Evolutionary conservation across 1,140 invertebrate genomes (phyloP).

Genomic region (Diachasmimorpha longicaudata): DNA sequence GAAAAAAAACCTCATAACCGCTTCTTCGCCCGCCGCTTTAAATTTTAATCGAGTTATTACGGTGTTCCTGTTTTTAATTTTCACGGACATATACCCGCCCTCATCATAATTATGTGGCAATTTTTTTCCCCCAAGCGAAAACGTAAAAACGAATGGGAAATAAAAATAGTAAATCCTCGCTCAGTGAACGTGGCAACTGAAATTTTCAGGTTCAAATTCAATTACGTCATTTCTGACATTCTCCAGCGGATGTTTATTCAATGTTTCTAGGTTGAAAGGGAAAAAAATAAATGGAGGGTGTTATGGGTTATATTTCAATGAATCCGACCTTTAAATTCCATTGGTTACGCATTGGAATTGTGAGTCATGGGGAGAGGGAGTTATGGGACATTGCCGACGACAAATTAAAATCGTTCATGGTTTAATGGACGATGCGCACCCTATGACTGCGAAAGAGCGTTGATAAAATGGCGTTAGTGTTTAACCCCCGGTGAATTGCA

Average conservation of each 20-base stretch:
- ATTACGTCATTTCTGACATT: neutral
- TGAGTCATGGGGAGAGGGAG: constrained; percentile 12
- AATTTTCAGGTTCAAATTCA: neutral
- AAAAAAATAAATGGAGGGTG: neutral
- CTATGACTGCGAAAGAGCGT: neutral
- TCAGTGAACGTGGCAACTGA: neutral
- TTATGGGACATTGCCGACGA: constrained; percentile 1
- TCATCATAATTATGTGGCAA: neutral
- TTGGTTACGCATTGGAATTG: constrained; percentile 24
- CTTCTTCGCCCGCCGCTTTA: neutral
- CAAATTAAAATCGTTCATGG: constrained; percentile 43
- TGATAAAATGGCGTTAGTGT: neutral
- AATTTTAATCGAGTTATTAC: neutral
- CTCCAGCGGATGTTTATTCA: neutral
- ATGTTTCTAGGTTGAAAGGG: neutral
- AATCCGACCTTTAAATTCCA: constrained; percentile 27
- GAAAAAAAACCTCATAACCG: neutral
- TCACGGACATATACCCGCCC: neutral
- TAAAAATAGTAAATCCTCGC: neutral
- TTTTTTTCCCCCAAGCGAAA: neutral
- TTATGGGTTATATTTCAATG: constrained; percentile 21
- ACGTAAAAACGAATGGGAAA: neutral
- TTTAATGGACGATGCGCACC: constrained; percentile 39
- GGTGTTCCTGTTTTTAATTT: neutral
- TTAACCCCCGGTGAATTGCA: neutral